Evolutionary conservation across 2,888 invertebrate genomes (phyloP).

Genomic region (Dichetophora obliterata): DNA sequence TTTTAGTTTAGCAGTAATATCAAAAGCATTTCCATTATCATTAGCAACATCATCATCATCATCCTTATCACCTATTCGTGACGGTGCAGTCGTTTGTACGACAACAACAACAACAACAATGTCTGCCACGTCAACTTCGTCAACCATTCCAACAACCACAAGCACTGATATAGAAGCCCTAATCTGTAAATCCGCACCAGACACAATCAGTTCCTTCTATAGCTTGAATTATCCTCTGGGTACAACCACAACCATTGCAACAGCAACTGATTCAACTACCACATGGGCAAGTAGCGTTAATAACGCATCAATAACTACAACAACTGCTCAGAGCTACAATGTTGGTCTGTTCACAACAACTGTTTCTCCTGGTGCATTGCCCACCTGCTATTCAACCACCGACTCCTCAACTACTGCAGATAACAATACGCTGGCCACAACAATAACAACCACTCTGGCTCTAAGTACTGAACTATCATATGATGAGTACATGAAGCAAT

Average conservation of each 20-base stretch:
- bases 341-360: slow-evolving; percentile 53
- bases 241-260: slow-evolving; percentile 27
- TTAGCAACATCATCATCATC: slow-evolving; percentile 24
- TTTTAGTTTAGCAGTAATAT: neutral
- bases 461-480: slow-evolving; percentile 42
- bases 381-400: neutral
- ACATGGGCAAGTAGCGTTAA: slow-evolving; percentile 34
- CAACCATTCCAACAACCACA: neutral
- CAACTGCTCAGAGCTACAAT: slow-evolving; percentile 27
- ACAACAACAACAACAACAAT: neutral
- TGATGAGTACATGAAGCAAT: slow-evolving; percentile 59
- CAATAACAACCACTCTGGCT: slow-evolving; percentile 30
- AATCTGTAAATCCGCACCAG: neutral
- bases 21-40: neutral
- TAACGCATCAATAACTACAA: slow-evolving; percentile 42
- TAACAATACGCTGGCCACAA: slow-evolving; percentile 16
- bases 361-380: slow-evolving; percentile 34
- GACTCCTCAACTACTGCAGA: neutral
- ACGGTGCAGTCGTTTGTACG: neutral
- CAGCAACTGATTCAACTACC: neutral
- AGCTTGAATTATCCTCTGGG: slow-evolving; percentile 14
- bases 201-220: neutral
- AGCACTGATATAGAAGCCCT: neutral
- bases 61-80: neutral
- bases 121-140: neutral